phyloP scores from a whole-genome alignment of 2,888 invertebrate genomes.

The Autographa gamma region DNA sequence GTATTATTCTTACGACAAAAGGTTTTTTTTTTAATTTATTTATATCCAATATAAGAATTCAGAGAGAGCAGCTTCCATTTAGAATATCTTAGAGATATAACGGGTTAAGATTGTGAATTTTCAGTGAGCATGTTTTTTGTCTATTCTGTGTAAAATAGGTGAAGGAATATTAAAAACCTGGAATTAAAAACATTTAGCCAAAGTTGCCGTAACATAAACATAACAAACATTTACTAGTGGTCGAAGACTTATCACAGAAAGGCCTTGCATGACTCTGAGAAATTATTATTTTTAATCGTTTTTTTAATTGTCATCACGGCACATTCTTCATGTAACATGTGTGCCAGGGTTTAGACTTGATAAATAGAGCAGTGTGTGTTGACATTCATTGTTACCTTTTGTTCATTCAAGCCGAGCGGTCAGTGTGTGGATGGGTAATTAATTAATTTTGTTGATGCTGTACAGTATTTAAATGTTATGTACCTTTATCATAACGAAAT shows the following conservation, averaged over 20 bases:
- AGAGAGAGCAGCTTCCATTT: no score
- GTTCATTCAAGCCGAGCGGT: background rate
- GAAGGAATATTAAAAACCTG: no score
- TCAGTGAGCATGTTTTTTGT: no score
- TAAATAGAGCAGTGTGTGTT: conserved; percentile 3
- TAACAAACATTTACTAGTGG: background rate
- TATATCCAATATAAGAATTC: no score
- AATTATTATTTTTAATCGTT: background rate
- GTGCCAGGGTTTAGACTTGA: background rate
- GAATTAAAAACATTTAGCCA: no score
- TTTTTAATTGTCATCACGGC: background rate
- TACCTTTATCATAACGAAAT: no score
- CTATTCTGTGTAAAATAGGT: no score
- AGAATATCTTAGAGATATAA: no score
- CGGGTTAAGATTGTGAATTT: no score
- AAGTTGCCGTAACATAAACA: background rate
- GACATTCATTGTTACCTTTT: background rate
- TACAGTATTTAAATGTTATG: no score
- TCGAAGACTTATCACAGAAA: background rate
- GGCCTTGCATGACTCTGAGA: background rate
- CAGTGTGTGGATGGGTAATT: background rate
- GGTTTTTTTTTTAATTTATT: no score
- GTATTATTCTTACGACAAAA: no score
- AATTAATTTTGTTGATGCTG: background rate
- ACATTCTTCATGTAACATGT: background rate